These are phyloP conservation scores for Malacoraja senta DNA, from an alignment of 2,797 vertebrate species.

Conservation along the genomic window DNA sequence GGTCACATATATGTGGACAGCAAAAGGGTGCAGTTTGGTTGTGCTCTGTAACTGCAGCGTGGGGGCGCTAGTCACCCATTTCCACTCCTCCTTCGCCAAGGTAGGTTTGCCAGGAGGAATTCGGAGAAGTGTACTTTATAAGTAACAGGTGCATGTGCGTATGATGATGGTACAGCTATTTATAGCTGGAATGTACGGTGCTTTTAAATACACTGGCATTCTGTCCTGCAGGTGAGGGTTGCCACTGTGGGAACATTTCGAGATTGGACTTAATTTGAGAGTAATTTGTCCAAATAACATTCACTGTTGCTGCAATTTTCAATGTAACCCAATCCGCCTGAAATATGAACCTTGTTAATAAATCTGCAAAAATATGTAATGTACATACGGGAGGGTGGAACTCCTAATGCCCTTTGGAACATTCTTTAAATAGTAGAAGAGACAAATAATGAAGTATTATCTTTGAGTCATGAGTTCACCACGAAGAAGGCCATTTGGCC, in stretches of 20 bases:
- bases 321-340: not conserved
- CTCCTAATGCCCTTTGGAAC: conserved; percentile 6
- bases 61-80: conserved; percentile 12
- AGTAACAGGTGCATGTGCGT: conserved; percentile 30
- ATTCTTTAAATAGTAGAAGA: conserved; percentile 16
- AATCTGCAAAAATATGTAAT: not conserved
- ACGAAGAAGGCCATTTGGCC: not conserved
- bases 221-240: conserved; percentile 21
- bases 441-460: not conserved
- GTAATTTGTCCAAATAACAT: not conserved
- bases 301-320: not conserved
- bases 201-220: not conserved
- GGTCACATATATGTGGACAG: not conserved
- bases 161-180: conserved; percentile 6
- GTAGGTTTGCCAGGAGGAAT: conserved; percentile 9
- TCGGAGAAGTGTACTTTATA: not conserved
- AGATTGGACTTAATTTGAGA: not conserved
- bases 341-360: conserved; percentile 29
- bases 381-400: conserved; percentile 5
- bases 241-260: conserved; percentile 16
- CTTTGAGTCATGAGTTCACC: not conserved
- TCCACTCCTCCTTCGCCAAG: not conserved
- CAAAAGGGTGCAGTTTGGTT: not conserved
- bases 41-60: not conserved
- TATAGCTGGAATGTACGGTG: conserved; percentile 8